Evolutionary conservation across 2,888 invertebrate genomes (phyloP).

Genomic region (Himalopsyche japonica): DNA sequence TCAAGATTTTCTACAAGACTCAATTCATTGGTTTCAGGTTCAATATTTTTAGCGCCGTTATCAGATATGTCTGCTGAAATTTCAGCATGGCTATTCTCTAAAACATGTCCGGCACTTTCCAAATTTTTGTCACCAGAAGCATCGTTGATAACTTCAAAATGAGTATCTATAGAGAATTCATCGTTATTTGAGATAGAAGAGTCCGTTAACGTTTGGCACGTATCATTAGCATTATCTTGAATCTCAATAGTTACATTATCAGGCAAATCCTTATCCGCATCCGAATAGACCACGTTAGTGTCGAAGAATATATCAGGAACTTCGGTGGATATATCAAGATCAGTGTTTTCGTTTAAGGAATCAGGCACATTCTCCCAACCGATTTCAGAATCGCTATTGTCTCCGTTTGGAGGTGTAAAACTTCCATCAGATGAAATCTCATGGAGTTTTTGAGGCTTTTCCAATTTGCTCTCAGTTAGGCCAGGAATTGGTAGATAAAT

Average conservation of each 20-base stretch:
- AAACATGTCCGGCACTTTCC: neutral
- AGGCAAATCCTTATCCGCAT: neutral
- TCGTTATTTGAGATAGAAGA: neutral
- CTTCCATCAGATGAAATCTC: conserved; percentile 32
- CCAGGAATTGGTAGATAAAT: conserved; percentile 29
- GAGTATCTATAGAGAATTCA: neutral
- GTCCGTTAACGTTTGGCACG: neutral
- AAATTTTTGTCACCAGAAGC: neutral
- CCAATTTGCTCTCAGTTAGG: conserved; percentile 7
- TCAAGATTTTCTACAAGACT: neutral
- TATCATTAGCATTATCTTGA: neutral
- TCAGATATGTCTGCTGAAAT: neutral
- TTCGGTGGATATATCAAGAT: neutral
- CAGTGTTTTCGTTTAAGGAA: conserved; percentile 3
- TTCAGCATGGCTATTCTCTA: neutral
- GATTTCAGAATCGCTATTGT: conserved; percentile 32
- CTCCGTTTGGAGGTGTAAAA: conserved; percentile 39
- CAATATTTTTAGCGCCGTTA: neutral
- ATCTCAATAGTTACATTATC: neutral
- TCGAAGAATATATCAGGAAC: conserved; percentile 13
- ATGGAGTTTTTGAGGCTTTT: conserved; percentile 10
- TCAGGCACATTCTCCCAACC: conserved; percentile 27
- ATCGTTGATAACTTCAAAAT: neutral
- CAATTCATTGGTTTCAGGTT: neutral
- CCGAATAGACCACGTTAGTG: neutral